phyloP scores from a whole-genome alignment of 2,888 invertebrate genomes.

The Morinoia aosen region DNA sequence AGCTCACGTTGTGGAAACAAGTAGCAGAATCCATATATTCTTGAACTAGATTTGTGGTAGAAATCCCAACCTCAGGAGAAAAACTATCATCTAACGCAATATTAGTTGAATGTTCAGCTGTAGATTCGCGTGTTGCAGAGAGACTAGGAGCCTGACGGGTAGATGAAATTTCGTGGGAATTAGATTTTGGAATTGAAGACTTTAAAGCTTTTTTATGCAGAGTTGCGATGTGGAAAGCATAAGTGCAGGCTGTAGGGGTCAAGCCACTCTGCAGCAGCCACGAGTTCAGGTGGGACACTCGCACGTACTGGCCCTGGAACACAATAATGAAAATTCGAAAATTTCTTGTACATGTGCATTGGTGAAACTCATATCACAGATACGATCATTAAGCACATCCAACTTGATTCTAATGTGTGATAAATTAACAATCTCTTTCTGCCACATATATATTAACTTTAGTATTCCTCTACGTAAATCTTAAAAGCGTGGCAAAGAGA shows the following conservation, averaged over 20 bases:
- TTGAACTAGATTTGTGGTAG: neutral
- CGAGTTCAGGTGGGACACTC: neutral
- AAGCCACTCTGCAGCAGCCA: conserved; percentile 42
- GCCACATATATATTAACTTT: neutral
- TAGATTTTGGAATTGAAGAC: neutral
- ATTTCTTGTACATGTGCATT: neutral
- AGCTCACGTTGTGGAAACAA: no score
- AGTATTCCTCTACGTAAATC: neutral
- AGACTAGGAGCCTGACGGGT: neutral
- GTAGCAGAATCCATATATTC: neutral
- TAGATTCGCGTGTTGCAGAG: neutral
- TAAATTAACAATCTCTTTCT: neutral
- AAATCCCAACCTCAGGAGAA: neutral
- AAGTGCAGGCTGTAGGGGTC: neutral
- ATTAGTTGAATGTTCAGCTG: neutral
- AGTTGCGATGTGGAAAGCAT: neutral
- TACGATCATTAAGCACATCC: neutral
- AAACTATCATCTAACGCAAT: neutral
- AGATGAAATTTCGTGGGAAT: neutral
- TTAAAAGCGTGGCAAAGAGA: neutral
- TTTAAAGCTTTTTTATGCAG: neutral
- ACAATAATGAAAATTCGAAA: neutral
- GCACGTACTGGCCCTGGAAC: neutral
- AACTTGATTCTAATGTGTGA: neutral
- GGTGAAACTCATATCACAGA: no score